Base-by-base conservation (phyloP, 2,797 vertebrate genomes). In the Apogon talboti region DNA sequence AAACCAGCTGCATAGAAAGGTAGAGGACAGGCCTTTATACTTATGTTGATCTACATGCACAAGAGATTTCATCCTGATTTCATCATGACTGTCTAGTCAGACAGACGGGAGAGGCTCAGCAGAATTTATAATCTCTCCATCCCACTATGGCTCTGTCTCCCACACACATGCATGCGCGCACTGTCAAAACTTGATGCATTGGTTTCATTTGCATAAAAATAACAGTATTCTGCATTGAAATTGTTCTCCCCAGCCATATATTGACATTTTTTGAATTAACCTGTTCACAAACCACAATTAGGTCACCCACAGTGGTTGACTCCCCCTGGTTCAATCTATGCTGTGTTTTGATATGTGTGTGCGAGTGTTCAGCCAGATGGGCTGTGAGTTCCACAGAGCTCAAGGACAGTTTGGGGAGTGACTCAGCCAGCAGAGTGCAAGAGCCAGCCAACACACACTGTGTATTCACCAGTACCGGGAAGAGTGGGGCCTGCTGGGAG, bases 381-480 rank as follows among this genome's bases (percentile, higher is more conserved):
- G 74, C 75, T 71, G 66, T 13, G 78, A 84, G 83, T 83, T 84
- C 49, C 70, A 63, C 48, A 38, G 55, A 79, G 76, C 87, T 91
- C 81, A 89, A 90, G 89, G 89, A 87, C 88, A 86, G 78, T 88
- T 82, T 89, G 56, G 81, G 81, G 79, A 87, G 85, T 88, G 75
- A 87, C 75, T 87, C 74, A 87, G 78, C 74, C 54, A 73, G 73
- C 67, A 74, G 75, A 78, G 56, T 57, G 58, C 45, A 59, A 1
- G 41, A 69, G 79, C 65, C 76, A 80, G 74, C 66, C 52, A 82
- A 75, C 76, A 59, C 73, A 83, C 66, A 49, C 76, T 52, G 58
- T 64, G 54, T 61, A 68, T 76, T 80, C 74, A 82, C 74, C 71
- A 85, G 63, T 72, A 56, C 74, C 12, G 3, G 66, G 79, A 86